A percentile compares a stretch with the other conserved stretches of the same genome.
phyloP scores from a whole-genome alignment of 2,888 invertebrate genomes.

The Carpatolechia fugitivella region DNA sequence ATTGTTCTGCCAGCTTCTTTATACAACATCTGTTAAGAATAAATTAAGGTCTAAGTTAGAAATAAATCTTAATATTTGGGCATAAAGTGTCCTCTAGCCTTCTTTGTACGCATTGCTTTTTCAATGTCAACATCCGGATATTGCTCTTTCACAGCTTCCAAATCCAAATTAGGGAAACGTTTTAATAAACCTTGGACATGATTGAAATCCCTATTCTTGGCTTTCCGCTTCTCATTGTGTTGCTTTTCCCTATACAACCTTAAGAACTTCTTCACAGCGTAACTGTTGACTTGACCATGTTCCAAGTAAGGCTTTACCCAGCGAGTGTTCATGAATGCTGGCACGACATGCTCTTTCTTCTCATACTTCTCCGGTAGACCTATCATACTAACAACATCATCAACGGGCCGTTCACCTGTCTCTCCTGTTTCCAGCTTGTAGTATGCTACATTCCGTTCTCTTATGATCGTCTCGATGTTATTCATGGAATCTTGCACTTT shows the following conservation, averaged over 20 bases:
- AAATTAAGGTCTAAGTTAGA: too few species aligned
- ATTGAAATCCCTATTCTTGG: conserved; percentile 81
- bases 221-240: conserved; percentile 76
- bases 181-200: conserved; percentile 85
- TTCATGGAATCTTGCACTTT: conserved; percentile 97
- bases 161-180: conserved; percentile 87
- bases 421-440: conserved; percentile 93
- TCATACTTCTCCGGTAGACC: conserved; percentile 80
- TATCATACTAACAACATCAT: conserved; percentile 77
- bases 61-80: conserved; percentile 56
- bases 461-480: conserved; percentile 92
- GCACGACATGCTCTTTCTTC: conserved; percentile 82
- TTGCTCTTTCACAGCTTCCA: conserved; percentile 83
- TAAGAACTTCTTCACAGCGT: conserved; percentile 79
- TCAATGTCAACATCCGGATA: conserved; percentile 89
- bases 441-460: conserved; percentile 95
- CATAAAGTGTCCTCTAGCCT: conserved; percentile 81
- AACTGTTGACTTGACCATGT: conserved; percentile 71
- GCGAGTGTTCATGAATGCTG: conserved; percentile 82
- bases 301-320: conserved; percentile 81
- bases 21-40: too few species aligned
- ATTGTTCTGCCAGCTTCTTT: too few species aligned
- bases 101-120: conserved; percentile 77
- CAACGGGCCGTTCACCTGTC: conserved; percentile 86
- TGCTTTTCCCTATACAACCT: conserved; percentile 83